Conservation (phyloP, 2,113 vertebrate species). For the Murina feae region DNA sequence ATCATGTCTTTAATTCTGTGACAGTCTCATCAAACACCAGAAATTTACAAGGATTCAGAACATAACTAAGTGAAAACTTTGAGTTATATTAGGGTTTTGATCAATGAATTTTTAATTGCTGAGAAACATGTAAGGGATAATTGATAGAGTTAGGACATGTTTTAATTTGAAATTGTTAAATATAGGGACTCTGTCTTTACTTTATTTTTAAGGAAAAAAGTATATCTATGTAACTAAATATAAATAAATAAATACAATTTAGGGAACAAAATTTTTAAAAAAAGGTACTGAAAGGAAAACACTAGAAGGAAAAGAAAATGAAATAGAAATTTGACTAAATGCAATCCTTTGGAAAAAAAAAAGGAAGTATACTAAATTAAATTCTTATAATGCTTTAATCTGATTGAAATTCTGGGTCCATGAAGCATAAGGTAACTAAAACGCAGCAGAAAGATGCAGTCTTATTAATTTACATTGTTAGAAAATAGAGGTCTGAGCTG, state of each 20-base stretch:
- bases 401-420: neutral
- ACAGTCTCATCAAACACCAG: neutral
- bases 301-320: neutral
- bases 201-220: neutral
- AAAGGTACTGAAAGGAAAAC: neutral
- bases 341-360: neutral
- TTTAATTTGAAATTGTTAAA: slow-evolving; percentile 14
- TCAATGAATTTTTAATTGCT: neutral
- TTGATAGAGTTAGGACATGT: neutral
- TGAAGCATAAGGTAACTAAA: neutral
- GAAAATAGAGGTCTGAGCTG: neutral
- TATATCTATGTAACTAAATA: neutral
- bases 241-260: neutral
- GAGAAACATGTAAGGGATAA: neutral
- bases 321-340: neutral
- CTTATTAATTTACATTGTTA: neutral
- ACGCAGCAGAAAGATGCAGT: neutral
- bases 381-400: neutral
- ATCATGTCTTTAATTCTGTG: neutral
- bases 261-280: neutral
- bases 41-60: neutral
- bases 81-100: neutral
- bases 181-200: neutral
- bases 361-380: neutral
- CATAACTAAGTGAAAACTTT: neutral